These are phyloP conservation scores for Balaeniceps rex DNA, from an alignment of 2,113 vertebrate species.

Conservation along the genomic window DNA sequence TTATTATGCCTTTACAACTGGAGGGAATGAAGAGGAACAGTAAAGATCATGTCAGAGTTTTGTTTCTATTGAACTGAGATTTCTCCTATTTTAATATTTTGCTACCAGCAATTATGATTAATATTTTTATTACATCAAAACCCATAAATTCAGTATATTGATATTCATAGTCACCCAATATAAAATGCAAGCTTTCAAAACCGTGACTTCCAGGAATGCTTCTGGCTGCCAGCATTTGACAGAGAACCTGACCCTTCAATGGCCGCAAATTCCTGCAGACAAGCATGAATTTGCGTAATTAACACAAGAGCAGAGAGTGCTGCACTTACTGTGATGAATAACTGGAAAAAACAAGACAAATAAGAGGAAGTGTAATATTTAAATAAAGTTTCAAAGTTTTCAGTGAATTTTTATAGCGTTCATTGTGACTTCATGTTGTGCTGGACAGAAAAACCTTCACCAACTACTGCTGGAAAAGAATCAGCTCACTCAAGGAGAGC, in stretches of 20 bases:
- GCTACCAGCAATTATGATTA: not conserved
- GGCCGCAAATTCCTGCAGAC: not conserved
- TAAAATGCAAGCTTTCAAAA: not conserved
- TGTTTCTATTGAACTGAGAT: not conserved
- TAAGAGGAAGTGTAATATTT: not conserved
- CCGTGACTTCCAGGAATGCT: not conserved
- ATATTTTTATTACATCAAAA: not conserved
- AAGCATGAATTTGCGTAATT: not conserved
- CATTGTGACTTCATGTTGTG: not conserved
- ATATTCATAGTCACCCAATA: not conserved
- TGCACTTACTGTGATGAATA: not conserved
- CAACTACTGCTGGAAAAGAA: not conserved
- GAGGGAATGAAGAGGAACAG: not conserved
- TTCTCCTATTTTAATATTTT: not conserved
- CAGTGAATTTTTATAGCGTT: not conserved
- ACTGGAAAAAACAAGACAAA: not conserved
- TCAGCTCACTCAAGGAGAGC: not conserved
- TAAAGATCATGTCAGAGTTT: not conserved
- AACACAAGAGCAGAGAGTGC: not conserved
- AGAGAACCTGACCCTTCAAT: not conserved
- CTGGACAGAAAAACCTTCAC: not conserved
- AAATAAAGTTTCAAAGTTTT: not conserved
- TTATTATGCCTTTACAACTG: not conserved
- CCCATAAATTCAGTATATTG: fast-evolving
- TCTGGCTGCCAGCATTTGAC: not conserved